Percentiles rank a stretch among this genome's conserved stretches.
Conservation (phyloP, 2,113 vertebrate species). For the Eretmochelys imbricata region DNA sequence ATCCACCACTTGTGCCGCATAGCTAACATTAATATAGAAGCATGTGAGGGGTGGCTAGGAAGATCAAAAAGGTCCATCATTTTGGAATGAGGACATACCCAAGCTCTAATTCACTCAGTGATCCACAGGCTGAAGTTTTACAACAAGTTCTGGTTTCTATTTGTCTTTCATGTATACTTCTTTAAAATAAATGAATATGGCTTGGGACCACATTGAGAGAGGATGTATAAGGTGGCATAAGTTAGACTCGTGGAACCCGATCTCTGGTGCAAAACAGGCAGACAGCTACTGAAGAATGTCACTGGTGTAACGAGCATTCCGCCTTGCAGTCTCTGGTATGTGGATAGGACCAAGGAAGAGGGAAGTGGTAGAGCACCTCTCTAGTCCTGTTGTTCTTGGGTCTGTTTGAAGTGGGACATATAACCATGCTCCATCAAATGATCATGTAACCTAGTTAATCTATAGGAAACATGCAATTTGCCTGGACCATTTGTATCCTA, state of each 20-base stretch:
- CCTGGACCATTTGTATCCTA: background rate
- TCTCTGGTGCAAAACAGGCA: background rate
- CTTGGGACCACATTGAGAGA: background rate
- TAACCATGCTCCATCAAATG: background rate
- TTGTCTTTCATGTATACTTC: background rate
- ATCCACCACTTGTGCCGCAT: background rate
- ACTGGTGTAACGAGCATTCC: background rate
- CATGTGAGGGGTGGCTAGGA: background rate
- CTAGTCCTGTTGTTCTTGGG: background rate
- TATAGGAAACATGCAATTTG: background rate
- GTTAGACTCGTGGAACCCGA: background rate
- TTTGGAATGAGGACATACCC: background rate
- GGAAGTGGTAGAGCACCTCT: background rate
- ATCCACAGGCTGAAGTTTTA: background rate
- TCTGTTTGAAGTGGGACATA: accelerated
- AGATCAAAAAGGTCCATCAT: background rate
- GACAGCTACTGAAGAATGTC: background rate
- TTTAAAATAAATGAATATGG: background rate
- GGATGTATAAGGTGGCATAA: background rate
- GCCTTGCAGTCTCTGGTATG: background rate
- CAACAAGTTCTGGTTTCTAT: background rate
- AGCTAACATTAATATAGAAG: background rate
- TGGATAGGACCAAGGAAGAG: background rate
- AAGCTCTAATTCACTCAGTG: background rate
- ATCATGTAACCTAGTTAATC: background rate